A percentile compares a stretch with the other conserved stretches of the same genome.
Conservation (phyloP, 2,113 vertebrate species). For the Pelobates fuscus region DNA sequence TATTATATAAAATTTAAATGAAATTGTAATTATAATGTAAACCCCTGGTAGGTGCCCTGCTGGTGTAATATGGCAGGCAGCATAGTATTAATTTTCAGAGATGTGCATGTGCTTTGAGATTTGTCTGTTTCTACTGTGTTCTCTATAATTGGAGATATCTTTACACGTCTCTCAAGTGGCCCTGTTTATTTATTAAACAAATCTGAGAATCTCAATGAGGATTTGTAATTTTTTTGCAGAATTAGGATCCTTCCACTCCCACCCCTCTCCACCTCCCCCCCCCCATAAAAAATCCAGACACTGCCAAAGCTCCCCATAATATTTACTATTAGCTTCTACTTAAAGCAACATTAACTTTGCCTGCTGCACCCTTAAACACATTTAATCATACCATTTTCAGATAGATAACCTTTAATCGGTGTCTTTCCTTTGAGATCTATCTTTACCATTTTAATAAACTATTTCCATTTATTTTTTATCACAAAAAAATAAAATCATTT, state of each 20-base stretch:
- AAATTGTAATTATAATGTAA: slow-evolving; percentile 61
- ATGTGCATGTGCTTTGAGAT: slow-evolving; percentile 50
- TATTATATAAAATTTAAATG: slow-evolving; percentile 65
- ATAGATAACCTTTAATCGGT: background rate
- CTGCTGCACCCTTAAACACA: too few relatives aligned
- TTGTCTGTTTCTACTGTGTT: slow-evolving; percentile 28
- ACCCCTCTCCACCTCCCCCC: too few relatives aligned
- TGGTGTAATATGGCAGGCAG: slow-evolving; percentile 56
- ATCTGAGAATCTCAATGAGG: background rate
- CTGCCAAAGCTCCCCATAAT: too few relatives aligned
- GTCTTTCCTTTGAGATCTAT: too few relatives aligned
- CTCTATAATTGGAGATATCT: slow-evolving; percentile 37
- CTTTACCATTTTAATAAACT: background rate
- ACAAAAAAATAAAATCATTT: background rate
- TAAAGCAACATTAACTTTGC: too few relatives aligned
- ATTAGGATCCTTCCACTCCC: too few relatives aligned
- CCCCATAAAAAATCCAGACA: too few relatives aligned
- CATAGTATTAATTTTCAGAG: slow-evolving; percentile 62
- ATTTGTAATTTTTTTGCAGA: too few relatives aligned
- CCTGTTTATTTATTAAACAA: slow-evolving; percentile 49
- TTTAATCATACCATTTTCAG: too few relatives aligned
- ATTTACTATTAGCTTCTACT: too few relatives aligned
- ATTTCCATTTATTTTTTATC: background rate
- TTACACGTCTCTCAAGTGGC: slow-evolving; percentile 19
- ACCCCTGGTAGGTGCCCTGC: slow-evolving; percentile 54